Conservation (phyloP, 2,888 invertebrate genomes). For the Drosophila quasianomalipes region DNA sequence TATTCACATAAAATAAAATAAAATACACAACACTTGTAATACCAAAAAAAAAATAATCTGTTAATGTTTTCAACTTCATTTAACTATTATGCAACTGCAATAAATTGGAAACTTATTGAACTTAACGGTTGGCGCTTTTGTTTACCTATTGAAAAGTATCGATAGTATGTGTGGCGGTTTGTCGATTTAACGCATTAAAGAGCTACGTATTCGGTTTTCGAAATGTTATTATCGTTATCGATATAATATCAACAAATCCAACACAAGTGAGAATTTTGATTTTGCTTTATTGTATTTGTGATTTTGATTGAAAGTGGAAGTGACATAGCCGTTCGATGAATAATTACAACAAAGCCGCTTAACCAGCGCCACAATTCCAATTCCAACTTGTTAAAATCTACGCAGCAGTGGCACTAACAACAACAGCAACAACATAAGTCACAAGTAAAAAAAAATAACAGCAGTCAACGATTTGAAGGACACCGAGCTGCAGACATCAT, state of each 20-base stretch:
- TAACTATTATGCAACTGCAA: conserved; percentile 30
- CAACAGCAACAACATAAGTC: conserved; percentile 6
- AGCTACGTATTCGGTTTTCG: neutral
- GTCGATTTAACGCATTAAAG: conserved; percentile 15
- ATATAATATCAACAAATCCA: conserved; percentile 52
- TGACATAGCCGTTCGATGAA: conserved; percentile 31
- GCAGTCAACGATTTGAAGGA: conserved; percentile 38
- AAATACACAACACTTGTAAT: conserved; percentile 5
- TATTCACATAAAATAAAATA: conserved; percentile 1
- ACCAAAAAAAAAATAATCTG: conserved; percentile 36
- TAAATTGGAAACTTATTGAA: conserved; percentile 25
- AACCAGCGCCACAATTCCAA: conserved; percentile 34
- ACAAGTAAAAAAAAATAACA: conserved; percentile 9
- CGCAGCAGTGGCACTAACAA: conserved; percentile 38
- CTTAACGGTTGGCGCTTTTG: neutral
- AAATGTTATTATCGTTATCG: conserved; percentile 22
- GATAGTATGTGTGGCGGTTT: conserved; percentile 27
- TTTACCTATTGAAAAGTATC: neutral
- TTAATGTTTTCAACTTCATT: conserved; percentile 33
- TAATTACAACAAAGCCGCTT: conserved; percentile 30
- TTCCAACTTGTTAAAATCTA: conserved; percentile 45
- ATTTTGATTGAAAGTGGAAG: conserved; percentile 56
- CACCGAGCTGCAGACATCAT: conserved; percentile 30
- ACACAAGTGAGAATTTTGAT: conserved; percentile 49
- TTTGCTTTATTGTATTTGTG: conserved; percentile 57